Conservation (phyloP, 2,113 vertebrate genomes). For the Perccottus glenii region DNA sequence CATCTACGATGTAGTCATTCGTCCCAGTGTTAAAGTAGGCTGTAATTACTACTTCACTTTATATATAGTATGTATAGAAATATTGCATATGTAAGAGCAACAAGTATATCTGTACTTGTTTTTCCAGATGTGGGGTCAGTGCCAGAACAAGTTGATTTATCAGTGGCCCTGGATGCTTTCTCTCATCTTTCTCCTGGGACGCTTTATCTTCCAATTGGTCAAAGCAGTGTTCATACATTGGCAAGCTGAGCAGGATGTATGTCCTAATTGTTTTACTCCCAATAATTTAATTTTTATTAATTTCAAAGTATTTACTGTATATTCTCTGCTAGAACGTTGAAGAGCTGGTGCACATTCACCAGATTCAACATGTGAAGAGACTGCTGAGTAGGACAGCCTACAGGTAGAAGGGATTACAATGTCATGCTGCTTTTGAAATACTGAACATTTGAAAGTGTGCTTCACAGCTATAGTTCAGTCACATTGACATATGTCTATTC, state of each 20-base stretch:
- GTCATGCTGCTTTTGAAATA: background rate
- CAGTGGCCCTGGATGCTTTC: constrained; percentile 86
- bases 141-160: constrained; percentile 74
- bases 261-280: background rate
- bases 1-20: constrained; percentile 70
- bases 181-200: constrained; percentile 83
- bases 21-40: constrained; percentile 72
- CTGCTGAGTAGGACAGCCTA: constrained; percentile 72
- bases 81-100: no score
- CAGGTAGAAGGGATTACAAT: constrained; percentile 33
- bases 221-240: constrained; percentile 77
- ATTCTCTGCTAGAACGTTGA: constrained; percentile 71
- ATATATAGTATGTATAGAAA: no score
- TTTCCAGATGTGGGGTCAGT: constrained; percentile 74
- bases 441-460: background rate
- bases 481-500: background rate
- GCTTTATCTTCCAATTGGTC: constrained; percentile 81
- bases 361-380: constrained; percentile 80
- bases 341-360: constrained; percentile 75
- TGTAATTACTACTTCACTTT: background rate
- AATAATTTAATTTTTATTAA: background rate
- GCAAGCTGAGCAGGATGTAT: constrained; percentile 70
- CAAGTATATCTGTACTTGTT: constrained; percentile 22
- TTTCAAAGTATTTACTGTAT: constrained; percentile 8
- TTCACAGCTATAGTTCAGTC: background rate